Conservation (phyloP, 2,888 invertebrate species). For the Lamellibrachia satsuma region DNA sequence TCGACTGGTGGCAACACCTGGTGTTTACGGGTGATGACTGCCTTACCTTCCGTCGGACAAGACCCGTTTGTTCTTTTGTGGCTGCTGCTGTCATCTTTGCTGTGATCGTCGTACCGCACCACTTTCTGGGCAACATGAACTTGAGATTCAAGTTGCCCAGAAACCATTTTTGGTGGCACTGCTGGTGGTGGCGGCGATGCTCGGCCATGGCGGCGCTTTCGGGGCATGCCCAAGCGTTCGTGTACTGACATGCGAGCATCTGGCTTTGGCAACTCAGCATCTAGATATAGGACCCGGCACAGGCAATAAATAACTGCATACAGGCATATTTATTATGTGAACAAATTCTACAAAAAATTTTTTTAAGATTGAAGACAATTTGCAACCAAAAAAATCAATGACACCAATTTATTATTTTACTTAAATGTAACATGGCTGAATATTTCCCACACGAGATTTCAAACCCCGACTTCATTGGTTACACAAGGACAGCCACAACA, state of each 20-base stretch:
- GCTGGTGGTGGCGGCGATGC: background rate
- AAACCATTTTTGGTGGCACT: background rate
- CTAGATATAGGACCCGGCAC: background rate
- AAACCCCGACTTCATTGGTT: background rate
- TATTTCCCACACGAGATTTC: background rate
- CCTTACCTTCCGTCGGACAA: background rate
- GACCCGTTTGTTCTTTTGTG: conserved; percentile 2
- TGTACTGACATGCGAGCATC: background rate
- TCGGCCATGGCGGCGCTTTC: background rate
- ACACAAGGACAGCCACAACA: background rate
- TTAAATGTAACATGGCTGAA: background rate
- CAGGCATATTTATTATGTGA: too few relatives aligned
- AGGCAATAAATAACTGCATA: background rate
- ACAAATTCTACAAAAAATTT: too few relatives aligned
- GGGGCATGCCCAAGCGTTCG: background rate
- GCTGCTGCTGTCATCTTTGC: background rate
- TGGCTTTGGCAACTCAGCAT: background rate
- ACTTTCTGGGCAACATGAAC: background rate
- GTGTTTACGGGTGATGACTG: background rate
- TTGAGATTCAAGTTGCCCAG: background rate
- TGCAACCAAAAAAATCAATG: too few relatives aligned
- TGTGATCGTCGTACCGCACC: background rate
- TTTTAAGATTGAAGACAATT: too few relatives aligned
- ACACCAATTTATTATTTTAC: background rate
- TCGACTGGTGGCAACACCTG: conserved; percentile 1